Conservation (phyloP, 1,140 invertebrate genomes). For the Cotesia glomerata region DNA sequence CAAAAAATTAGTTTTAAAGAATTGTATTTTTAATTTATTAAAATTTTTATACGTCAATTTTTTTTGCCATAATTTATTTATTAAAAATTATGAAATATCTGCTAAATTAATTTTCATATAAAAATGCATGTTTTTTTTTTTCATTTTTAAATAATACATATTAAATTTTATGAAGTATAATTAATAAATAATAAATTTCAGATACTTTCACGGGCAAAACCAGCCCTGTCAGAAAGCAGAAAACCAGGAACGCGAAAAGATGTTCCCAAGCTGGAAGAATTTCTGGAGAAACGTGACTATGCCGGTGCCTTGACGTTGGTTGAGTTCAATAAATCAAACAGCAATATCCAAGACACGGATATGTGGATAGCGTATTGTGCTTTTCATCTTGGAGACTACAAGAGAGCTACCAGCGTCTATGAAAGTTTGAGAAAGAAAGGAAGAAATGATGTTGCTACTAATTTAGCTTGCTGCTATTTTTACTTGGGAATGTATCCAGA, state of each 20-base stretch:
- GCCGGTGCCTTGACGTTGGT: conserved; percentile 90
- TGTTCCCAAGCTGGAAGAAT: conserved; percentile 88
- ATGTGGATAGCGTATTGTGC: conserved; percentile 93
- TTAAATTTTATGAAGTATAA: background rate
- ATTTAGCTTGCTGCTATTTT: conserved; percentile 94
- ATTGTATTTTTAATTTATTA: too few relatives aligned
- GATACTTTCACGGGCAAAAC: conserved; percentile 77
- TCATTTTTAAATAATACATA: too few relatives aligned
- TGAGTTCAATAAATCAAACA: conserved; percentile 74
- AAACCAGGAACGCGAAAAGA: conserved; percentile 56
- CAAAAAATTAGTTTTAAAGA: too few relatives aligned
- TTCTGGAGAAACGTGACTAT: conserved; percentile 88
- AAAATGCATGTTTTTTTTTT: too few relatives aligned
- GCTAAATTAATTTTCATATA: too few relatives aligned
- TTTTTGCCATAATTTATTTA: too few relatives aligned
- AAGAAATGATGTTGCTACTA: conserved; percentile 69
- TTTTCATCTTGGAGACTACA: conserved; percentile 95
- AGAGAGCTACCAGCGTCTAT: conserved; percentile 81
- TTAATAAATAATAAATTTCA: conserved; percentile 41
- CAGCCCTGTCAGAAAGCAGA: conserved; percentile 63
- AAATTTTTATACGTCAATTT: too few relatives aligned
- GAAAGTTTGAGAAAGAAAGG: conserved; percentile 60
- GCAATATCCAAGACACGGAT: conserved; percentile 70
- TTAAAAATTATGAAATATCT: too few relatives aligned
- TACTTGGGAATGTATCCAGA: conserved; percentile 87